These are phyloP conservation scores for Pseudonaja textilis DNA, from an alignment of 2,113 vertebrate genomes.

Conservation along the genomic window DNA sequence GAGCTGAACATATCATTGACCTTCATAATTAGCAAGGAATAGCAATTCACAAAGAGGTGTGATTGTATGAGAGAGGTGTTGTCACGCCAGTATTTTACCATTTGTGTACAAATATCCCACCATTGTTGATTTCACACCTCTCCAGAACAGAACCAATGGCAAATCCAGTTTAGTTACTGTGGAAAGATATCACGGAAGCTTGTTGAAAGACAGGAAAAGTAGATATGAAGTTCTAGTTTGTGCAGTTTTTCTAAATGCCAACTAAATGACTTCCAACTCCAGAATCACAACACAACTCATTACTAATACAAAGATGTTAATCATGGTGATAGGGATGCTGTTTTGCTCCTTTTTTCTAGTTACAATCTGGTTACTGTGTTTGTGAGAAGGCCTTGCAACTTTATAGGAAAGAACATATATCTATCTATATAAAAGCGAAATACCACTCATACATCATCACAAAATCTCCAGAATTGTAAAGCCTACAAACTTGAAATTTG, in stretches of 20 bases:
- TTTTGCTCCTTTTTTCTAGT: background rate
- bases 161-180: background rate
- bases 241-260: background rate
- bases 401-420: background rate
- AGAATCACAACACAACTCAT: background rate
- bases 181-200: background rate
- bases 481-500: too few species aligned
- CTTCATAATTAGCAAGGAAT: conserved; percentile 1
- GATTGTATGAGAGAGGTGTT: background rate
- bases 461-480: too few species aligned
- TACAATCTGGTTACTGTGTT: background rate
- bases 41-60: background rate
- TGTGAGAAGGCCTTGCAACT: background rate
- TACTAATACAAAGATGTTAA: background rate
- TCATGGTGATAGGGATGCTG: background rate
- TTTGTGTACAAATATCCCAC: background rate
- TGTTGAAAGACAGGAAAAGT: background rate
- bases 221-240: too few species aligned
- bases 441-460: too few species aligned
- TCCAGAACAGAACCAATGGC: background rate
- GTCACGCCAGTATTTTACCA: background rate
- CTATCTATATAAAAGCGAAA: too few species aligned
- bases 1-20: background rate
- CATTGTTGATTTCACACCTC: background rate
- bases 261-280: background rate